Percentiles rank a stretch among this genome's conserved stretches.
Conservation (phyloP, 2,888 invertebrate genomes). For the Nipponacmea schrenckii region DNA sequence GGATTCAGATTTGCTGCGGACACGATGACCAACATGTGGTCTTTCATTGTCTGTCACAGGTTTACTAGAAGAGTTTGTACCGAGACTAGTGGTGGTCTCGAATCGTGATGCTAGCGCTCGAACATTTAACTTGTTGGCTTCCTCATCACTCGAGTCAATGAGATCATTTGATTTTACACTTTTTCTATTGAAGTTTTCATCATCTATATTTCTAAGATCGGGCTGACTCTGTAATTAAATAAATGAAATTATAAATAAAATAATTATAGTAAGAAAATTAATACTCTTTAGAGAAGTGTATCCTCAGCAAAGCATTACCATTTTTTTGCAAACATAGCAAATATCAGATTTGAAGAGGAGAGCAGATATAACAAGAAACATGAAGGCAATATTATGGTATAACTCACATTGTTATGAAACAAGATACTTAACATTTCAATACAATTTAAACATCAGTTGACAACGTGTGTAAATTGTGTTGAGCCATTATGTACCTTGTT, state of each 20-base stretch:
- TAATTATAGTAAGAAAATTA: too few relatives aligned
- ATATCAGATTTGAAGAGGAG: too few relatives aligned
- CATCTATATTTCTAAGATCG: conserved; percentile 27
- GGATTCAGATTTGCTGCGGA: conserved; percentile 58
- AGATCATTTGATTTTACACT: not conserved
- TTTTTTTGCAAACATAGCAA: too few relatives aligned
- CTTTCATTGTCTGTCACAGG: not conserved
- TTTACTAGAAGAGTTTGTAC: not conserved
- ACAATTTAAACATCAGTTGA: too few relatives aligned
- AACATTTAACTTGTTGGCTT: conserved; percentile 39
- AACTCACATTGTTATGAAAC: too few relatives aligned
- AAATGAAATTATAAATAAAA: not conserved
- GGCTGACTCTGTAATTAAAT: conserved; percentile 38
- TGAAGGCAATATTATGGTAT: too few relatives aligned
- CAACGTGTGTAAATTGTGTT: too few relatives aligned
- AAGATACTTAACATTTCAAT: too few relatives aligned
- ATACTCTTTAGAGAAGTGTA: too few relatives aligned
- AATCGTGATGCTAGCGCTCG: conserved; percentile 54
- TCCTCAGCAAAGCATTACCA: too few relatives aligned
- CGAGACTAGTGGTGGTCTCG: conserved; percentile 32
- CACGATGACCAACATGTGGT: conserved; percentile 30
- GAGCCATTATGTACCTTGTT: too few relatives aligned
- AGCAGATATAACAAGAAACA: too few relatives aligned
- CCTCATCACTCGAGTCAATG: not conserved
- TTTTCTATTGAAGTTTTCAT: not conserved